Conservation (phyloP, 2,113 vertebrate species). For the Amphilophus citrinellus region DNA sequence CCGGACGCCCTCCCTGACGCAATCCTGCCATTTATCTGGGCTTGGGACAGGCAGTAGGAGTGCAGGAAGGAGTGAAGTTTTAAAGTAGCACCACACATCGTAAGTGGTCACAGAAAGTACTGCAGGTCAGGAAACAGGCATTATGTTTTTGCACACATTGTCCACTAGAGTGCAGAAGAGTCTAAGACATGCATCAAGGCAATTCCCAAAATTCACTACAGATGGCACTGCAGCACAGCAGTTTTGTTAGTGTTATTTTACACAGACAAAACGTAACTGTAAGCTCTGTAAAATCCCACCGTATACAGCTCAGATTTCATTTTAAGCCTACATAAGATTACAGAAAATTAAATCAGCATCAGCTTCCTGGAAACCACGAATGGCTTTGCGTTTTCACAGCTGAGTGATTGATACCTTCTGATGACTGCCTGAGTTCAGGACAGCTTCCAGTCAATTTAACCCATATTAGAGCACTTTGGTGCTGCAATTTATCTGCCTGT, state of each 20-base stretch:
- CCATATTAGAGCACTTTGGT: constrained; percentile 11
- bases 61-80: neutral
- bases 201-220: neutral
- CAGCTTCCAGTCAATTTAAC: constrained; percentile 16
- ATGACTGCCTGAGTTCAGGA: neutral
- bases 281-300: neutral
- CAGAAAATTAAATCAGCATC: neutral
- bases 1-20: neutral
- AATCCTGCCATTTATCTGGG: neutral
- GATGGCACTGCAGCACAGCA: neutral
- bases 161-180: constrained; percentile 70
- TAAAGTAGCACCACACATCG: neutral
- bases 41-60: neutral
- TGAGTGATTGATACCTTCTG: neutral
- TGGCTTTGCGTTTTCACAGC: neutral
- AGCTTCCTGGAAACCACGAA: neutral
- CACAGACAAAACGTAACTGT: neutral
- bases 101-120: constrained; percentile 23
- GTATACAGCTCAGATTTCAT: neutral
- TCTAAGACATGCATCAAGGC: constrained; percentile 16
- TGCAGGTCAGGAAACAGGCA: neutral
- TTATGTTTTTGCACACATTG: neutral
- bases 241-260: neutral
- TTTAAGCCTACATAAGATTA: neutral
- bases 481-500: neutral